A percentile compares a stretch with the other conserved stretches of the same genome.
Conservation (phyloP, 2,888 invertebrate species). For the Tiliacea citrago region DNA sequence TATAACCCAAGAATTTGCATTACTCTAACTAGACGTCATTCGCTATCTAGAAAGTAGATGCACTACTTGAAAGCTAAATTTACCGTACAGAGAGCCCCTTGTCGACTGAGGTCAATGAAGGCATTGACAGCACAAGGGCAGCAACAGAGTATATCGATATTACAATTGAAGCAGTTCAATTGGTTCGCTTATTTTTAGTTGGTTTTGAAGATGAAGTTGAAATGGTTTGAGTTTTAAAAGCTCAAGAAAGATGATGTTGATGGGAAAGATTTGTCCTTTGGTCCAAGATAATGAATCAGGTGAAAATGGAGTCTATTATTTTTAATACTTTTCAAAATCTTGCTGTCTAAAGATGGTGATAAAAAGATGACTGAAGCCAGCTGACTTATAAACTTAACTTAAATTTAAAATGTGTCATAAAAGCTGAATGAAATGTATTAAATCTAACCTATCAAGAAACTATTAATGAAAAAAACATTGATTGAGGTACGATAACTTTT, state of each 20-base stretch:
- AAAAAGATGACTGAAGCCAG: too few relatives aligned
- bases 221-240: background rate
- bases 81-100: slow-evolving; percentile 65
- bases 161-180: slow-evolving; percentile 56
- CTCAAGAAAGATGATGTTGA: background rate
- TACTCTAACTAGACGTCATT: slow-evolving; percentile 57
- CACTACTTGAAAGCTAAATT: slow-evolving; percentile 70
- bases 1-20: slow-evolving; percentile 51
- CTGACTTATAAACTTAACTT: too few relatives aligned
- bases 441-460: too few relatives aligned
- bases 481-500: too few relatives aligned
- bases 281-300: background rate
- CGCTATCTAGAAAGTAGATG: slow-evolving; percentile 67
- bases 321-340: too few relatives aligned
- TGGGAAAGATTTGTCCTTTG: background rate
- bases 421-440: too few relatives aligned
- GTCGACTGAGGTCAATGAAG: slow-evolving; percentile 75
- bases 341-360: too few relatives aligned
- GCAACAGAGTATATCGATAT: slow-evolving; percentile 50
- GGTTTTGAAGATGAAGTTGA: slow-evolving; percentile 3
- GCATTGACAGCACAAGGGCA: slow-evolving; percentile 78
- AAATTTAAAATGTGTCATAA: too few relatives aligned
- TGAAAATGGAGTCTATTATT: too few relatives aligned
- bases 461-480: too few relatives aligned
- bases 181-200: slow-evolving; percentile 28